Conservation (phyloP, 2,888 invertebrate genomes). For the Allophyes oxyacanthae region DNA sequence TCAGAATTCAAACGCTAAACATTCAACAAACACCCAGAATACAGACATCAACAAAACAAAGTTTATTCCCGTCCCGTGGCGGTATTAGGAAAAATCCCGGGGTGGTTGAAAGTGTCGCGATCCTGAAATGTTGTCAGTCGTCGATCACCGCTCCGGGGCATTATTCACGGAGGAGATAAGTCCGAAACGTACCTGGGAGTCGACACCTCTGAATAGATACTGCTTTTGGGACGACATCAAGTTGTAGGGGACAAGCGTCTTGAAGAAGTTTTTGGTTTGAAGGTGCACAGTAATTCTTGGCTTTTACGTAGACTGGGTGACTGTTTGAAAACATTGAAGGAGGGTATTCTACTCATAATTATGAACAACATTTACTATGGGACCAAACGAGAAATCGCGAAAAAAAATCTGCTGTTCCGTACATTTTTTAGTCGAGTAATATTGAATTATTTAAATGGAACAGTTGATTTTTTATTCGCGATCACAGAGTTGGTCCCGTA, state of each 20-base stretch:
- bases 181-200: constrained; percentile 65
- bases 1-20: neutral
- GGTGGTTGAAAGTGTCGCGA: constrained; percentile 54
- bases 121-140: constrained; percentile 76
- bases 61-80: constrained; percentile 45
- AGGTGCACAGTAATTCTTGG: too few relatives aligned
- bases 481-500: too few relatives aligned
- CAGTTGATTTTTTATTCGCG: too few relatives aligned
- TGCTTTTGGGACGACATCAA: constrained; percentile 26
- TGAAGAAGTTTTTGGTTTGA: too few relatives aligned
- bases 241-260: constrained; percentile 3
- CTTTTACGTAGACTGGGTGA: too few relatives aligned
- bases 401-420: too few relatives aligned
- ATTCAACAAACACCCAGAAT: constrained; percentile 6
- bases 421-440: too few relatives aligned
- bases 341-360: too few relatives aligned
- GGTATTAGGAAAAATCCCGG: constrained; percentile 58
- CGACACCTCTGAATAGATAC: constrained; percentile 69
- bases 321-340: too few relatives aligned
- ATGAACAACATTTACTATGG: too few relatives aligned
- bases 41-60: constrained; percentile 46
- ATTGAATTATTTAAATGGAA: too few relatives aligned
- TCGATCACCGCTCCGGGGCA: constrained; percentile 75
- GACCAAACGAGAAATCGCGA: too few relatives aligned
- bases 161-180: constrained; percentile 79